Conservation (phyloP, 2,797 vertebrate species). For the Eidolon dupreanum region DNA sequence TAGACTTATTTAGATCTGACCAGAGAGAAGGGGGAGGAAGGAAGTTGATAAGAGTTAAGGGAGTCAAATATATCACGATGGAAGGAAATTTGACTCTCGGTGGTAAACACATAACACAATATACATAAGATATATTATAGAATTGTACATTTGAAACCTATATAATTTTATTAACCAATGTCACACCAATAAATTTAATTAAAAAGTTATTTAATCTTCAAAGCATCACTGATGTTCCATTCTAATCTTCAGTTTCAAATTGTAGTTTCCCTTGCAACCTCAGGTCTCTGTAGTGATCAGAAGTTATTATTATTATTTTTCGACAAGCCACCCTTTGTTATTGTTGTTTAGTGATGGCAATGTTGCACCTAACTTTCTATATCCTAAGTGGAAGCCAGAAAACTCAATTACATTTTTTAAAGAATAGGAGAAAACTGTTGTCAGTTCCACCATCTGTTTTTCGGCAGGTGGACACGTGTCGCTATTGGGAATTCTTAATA, state of each 20-base stretch:
- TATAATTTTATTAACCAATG: too few species aligned
- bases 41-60: too few species aligned
- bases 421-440: background rate
- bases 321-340: background rate
- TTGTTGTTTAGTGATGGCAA: background rate
- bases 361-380: background rate
- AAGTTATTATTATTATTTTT: background rate
- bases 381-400: background rate
- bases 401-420: background rate
- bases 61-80: too few species aligned
- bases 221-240: background rate
- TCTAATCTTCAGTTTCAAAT: background rate
- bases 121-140: too few species aligned
- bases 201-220: background rate
- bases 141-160: too few species aligned
- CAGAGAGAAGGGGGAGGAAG: too few species aligned
- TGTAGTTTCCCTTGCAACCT: background rate
- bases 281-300: background rate
- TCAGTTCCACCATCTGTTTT: background rate
- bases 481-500: slow-evolving; percentile 46
- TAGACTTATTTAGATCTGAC: background rate
- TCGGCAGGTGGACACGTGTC: background rate
- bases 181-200: too few species aligned
- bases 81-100: too few species aligned
- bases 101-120: too few species aligned